Percentiles rank a stretch among this genome's conserved stretches.
Evolutionary conservation across 2,113 vertebrate species (phyloP).

Genomic region (Mugil cephalus): DNA sequence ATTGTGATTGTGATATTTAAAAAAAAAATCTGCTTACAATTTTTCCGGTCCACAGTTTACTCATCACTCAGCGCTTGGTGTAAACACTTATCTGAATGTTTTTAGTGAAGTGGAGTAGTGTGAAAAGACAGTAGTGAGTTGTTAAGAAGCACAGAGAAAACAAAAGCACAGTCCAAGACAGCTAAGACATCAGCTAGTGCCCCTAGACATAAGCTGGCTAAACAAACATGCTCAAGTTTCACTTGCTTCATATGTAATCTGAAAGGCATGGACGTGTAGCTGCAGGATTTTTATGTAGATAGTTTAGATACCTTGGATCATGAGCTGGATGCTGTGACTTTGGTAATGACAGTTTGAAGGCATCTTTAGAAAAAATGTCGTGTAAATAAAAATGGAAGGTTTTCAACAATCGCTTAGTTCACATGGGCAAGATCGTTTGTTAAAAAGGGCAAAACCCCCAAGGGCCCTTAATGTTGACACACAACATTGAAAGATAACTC

Average conservation of each 20-base stretch:
- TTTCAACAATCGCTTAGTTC: slow-evolving; percentile 17
- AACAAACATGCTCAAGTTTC: not conserved
- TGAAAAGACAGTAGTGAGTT: slow-evolving; percentile 15
- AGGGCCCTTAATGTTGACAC: not conserved
- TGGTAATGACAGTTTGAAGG: slow-evolving; percentile 13
- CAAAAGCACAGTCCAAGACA: slow-evolving; percentile 6
- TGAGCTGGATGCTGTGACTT: not conserved
- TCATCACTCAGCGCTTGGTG: not conserved
- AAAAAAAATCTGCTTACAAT: not conserved
- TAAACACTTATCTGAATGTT: slow-evolving; percentile 17
- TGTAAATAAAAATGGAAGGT: not conserved
- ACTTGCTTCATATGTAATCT: not conserved
- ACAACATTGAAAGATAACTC: not conserved
- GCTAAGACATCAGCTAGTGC: no score
- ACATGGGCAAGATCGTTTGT: slow-evolving; percentile 8
- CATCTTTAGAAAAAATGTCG: slow-evolving; percentile 31
- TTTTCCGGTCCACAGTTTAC: not conserved
- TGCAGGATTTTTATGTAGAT: not conserved
- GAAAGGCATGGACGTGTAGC: slow-evolving; percentile 1
- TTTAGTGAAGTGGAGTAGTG: slow-evolving; percentile 6
- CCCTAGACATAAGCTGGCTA: no score
- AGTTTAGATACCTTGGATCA: not conserved
- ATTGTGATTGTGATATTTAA: no score
- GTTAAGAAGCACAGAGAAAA: not conserved
- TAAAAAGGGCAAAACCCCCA: not conserved